Base-by-base conservation (phyloP, 2,113 vertebrate genomes). In the Halichoeres trimaculatus region DNA sequence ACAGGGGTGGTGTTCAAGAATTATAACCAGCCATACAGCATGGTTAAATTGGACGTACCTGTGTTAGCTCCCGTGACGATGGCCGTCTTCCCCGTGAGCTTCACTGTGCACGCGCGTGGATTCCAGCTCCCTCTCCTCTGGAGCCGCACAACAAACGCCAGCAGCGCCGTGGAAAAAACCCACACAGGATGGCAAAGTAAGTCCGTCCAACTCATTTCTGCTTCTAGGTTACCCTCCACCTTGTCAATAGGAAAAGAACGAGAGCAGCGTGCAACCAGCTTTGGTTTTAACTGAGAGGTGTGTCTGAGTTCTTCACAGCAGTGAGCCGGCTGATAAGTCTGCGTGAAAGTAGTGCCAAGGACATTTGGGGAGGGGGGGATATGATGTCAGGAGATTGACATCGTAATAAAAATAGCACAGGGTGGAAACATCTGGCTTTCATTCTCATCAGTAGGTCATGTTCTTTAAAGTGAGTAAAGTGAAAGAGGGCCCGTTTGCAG, bases 41-140 rank as follows among this genome's bases (percentile, higher is more conserved):
- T n/a, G 13, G 5, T 19, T 26, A 10, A 6, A 36, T 10, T 2
- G 0, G 3, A 72, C 79, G 14, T 60, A 96, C 96, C 96, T 56
- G 95, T 93, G 58, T 95, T 97, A 57, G 96, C 95, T 38, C 95
- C 96, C 0, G 96, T 97, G 62, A 97, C 95, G 2, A 97, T 90
- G 0, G 94, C 94, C 0, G 94, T 97, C 81, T 95, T 97, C 51
- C 96, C 95, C 0, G 70, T 90, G 54, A 98, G 93, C 5, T 89
- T 85, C 0, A 92, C 75, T 1, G 65, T 47, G 83, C 95, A 97
- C 1, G 47, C 0, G 1, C 45, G 50, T 0, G 95, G 95, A 3
- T 93, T 53, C 96, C 96, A 98, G 5, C 4, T 0, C 0, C 35
- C 43, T 16, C 65, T 89, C 24, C 83, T 78, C 13, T 38, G 48